Evolutionary conservation across 1,140 invertebrate genomes (phyloP), one percentile per base, ranked within the genome.

Genomic region (Cylas formicarius): DNA sequence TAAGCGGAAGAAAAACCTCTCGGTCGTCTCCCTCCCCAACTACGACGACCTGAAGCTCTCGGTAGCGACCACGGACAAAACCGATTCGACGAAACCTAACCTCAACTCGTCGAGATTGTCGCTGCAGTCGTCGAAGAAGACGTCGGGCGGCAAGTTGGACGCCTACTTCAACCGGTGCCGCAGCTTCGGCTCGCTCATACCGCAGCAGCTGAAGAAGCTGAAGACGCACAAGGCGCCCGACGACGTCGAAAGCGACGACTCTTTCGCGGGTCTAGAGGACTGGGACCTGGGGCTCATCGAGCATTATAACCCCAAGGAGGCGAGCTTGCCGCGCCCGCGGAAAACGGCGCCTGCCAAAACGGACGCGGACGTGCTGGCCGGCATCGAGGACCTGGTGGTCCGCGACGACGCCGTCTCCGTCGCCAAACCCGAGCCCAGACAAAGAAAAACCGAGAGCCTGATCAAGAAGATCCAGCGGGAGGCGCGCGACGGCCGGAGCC

Each of bases 21-120:
- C 63, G 2, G 71, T 70, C 9, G 62, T 67, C 46, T 74, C 72
- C 19, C 56, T 75, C 38, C 72, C 72, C 17, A 73, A 72, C 62
- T 72, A 73, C 55, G 65, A 61, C 53, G 69, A 74, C 48, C 59
- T 71, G 14, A 61, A 61, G 39, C 44, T 66, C 7, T 59, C 56
- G 10, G 37, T 64, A 1, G 55, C 61, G 1, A 51, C 52, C 19
- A 53, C 54, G 9, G 48, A 54, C 3, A 52, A 52, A 34, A 16
- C 26, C 2, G 41, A 39, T 16, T 6, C 22, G 10, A 33, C 36
- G 10, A 32, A 14, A 33, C 16, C n/a, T 5, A 37, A 40, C 13
- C 8, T 48, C 6, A 51, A 45, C 28, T 39, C 45, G 1, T 63
- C 61, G 5, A 44, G 52, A 14, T 35, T 58, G n/a, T 61, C 56